phyloP scores from a whole-genome alignment of 2,888 invertebrate genomes.

The Rhamphomyia laevipes region DNA sequence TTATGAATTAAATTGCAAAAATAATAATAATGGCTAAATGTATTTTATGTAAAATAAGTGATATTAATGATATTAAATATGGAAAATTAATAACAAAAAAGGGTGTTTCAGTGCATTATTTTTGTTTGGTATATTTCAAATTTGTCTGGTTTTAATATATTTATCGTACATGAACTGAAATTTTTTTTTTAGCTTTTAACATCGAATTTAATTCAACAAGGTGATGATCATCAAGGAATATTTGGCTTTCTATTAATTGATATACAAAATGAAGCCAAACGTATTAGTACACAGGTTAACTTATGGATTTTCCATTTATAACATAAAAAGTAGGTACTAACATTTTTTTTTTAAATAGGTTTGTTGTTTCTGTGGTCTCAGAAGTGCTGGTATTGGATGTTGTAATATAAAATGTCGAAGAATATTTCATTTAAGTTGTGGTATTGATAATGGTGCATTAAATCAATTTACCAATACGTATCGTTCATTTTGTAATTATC shows the following conservation, averaged over 20 bases:
- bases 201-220: constrained; percentile 55
- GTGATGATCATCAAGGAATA: constrained; percentile 55
- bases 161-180: background rate
- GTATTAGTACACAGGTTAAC: constrained; percentile 54
- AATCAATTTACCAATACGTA: constrained; percentile 53
- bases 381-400: constrained; percentile 64
- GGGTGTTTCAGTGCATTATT: constrained; percentile 55
- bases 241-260: constrained; percentile 60
- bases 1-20: no score
- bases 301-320: background rate
- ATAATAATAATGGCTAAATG: constrained; percentile 25
- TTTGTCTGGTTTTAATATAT: background rate
- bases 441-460: constrained; percentile 47
- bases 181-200: constrained; percentile 55
- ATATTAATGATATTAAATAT: constrained; percentile 43
- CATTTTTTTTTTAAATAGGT: constrained; percentile 35
- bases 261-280: constrained; percentile 50
- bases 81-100: constrained; percentile 46
- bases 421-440: constrained; percentile 67
- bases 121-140: constrained; percentile 52
- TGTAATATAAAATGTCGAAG: constrained; percentile 48
- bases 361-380: constrained; percentile 54
- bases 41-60: constrained; percentile 42
- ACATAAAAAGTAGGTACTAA: background rate
- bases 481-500: constrained; percentile 33